Conservation (phyloP, 2,888 invertebrate genomes). For the Leptinotarsa tumamoca region DNA sequence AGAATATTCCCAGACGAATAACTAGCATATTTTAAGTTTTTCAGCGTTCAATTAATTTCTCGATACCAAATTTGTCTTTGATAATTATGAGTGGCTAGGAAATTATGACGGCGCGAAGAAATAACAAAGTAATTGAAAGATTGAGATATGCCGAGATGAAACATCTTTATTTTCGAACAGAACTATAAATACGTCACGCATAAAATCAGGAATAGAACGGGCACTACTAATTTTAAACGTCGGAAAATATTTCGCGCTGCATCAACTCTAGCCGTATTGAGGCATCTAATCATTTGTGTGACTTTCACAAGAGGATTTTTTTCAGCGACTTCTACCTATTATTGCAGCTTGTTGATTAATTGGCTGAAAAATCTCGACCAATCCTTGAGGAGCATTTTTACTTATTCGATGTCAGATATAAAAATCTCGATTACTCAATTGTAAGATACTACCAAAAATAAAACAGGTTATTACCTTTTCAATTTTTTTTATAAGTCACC, state of each 20-base stretch:
- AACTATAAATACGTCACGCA: constrained; percentile 37
- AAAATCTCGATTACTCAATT: too few species aligned
- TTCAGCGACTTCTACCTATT: neutral
- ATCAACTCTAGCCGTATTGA: constrained; percentile 7
- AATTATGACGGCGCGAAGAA: constrained; percentile 12
- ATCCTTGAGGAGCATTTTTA: too few species aligned
- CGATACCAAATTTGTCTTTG: constrained; percentile 21
- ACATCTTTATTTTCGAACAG: constrained; percentile 33
- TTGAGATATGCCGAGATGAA: constrained; percentile 24
- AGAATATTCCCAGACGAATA: constrained; percentile 17
- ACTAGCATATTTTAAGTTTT: constrained; percentile 6
- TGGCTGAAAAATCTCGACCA: too few species aligned
- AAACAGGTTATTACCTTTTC: too few species aligned
- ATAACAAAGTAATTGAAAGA: constrained; percentile 14
- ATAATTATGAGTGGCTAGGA: constrained; percentile 1
- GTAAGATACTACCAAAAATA: too few species aligned
- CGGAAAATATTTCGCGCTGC: constrained; percentile 37
- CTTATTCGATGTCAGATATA: too few species aligned
- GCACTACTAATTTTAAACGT: constrained; percentile 37
- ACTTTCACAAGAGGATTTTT: neutral
- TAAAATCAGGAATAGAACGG: constrained; percentile 41
- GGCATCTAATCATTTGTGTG: neutral
- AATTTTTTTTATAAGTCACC: too few species aligned
- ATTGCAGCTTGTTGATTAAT: too few species aligned
- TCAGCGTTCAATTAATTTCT: constrained; percentile 18